Evolutionary conservation across 2,888 invertebrate genomes (phyloP).

Genomic region (Leistus spinibarbis): DNA sequence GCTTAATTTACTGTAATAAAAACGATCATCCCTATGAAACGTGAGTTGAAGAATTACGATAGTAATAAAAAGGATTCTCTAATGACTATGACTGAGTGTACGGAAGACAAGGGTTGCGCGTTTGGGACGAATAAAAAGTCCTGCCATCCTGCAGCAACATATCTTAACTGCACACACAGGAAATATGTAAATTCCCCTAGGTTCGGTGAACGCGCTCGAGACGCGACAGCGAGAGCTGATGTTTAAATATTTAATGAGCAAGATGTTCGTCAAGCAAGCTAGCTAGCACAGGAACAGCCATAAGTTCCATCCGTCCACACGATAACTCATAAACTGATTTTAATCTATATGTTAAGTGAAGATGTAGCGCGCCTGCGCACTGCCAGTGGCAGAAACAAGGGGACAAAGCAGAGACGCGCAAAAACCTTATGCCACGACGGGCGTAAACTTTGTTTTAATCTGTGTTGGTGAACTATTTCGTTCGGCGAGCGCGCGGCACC

Average conservation of each 20-base stretch:
- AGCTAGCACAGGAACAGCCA: slow-evolving; percentile 5
- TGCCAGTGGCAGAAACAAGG: neutral
- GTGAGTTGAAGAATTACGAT: too few species aligned
- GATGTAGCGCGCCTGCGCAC: neutral
- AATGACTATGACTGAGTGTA: too few species aligned
- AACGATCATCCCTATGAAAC: too few species aligned
- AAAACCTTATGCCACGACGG: neutral
- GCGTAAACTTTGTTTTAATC: slow-evolving; percentile 6
- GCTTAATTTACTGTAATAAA: too few species aligned
- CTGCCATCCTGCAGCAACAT: neutral
- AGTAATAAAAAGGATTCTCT: too few species aligned
- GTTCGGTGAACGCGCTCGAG: neutral
- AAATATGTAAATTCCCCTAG: neutral
- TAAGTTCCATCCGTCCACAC: slow-evolving; percentile 22
- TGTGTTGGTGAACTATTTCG: neutral
- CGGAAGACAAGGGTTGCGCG: neutral
- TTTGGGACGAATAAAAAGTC: neutral
- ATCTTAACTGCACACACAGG: neutral
- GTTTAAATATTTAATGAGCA: neutral
- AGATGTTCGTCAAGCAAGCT: neutral
- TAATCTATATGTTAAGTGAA: slow-evolving; percentile 38
- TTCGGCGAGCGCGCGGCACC: neutral
- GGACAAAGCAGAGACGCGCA: neutral
- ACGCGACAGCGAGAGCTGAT: neutral
- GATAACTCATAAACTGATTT: slow-evolving; percentile 30